Base-by-base conservation (phyloP, 2,113 vertebrate species). In the Perca flavescens region DNA sequence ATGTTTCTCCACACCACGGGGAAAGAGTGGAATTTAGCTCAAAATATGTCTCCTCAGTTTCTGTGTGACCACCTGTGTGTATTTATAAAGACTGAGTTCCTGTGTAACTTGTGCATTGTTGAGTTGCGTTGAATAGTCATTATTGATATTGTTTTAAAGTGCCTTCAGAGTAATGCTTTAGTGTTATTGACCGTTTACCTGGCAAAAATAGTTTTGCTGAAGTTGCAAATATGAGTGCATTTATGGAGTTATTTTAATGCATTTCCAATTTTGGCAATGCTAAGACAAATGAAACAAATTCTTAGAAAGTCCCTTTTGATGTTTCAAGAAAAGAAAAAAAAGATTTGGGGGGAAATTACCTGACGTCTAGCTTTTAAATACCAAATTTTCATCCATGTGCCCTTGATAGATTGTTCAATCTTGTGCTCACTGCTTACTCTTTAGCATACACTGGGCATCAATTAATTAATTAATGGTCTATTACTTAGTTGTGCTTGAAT, bases 1-100 rank as follows among this genome's bases (percentile, higher is more conserved):
- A 43, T 49, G 58, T 83, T 68, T 74, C 65, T 46, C 66, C 31
- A 65, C 82, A 73, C 40, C 54, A 36, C 2, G 5, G 47, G 60
- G 67, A 63, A 57, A 67, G 34, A 25, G 40, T 86, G 53, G 46
- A 83, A 63, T 79, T 40, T 62, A 74, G 49, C 71, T 77, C 11
- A 63, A 88, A 85, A 86, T 88, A 69, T n/a, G 64, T 52, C 10
- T 65, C 58, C 47, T 74, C 82, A 31, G 28, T 82, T 53, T 74
- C 8, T 71, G 46, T 69, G 11, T 13, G 22, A 8, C n/a, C 31
- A 17, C 17, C 14, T 53, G 54, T 53, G 71, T 34, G 2, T 57
- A 50, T 72, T 56, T 73, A 40, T 40, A 31, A 40, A 25, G 15
- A 19, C 56, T 36, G 21, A 15, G 40, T 54, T 47, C 9, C 28